Evolutionary conservation across 2,113 vertebrate species (phyloP), one percentile per base, ranked within the genome.

Genomic region (Trichechus manatus): DNA sequence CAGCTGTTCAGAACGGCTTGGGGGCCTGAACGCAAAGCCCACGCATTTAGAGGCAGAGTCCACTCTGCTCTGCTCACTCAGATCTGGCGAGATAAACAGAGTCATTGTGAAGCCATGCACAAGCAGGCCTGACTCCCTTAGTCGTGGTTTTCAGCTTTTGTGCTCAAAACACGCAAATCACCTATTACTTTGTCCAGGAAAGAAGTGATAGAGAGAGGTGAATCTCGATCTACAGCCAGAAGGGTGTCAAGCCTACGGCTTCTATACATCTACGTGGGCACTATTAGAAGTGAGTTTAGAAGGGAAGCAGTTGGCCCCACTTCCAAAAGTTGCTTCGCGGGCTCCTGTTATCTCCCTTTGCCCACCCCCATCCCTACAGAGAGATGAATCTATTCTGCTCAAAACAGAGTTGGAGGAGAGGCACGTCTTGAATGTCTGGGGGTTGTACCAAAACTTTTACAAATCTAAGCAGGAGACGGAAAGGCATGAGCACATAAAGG

Each of bases 1-100:
- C 66, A 97, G 94, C 97, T 87, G 97, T 95, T 81, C 93, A 95
- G 85, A 97, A 93, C 93, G 93, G 95, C 89, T 31, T 31, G 89
- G 97, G 90, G 95, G 20, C 87, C 82, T 91, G 97, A 97, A 97
- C 96, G 96, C 83, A 97, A 94, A 98, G 98, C 97, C 98, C 98
- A 98, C 85, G 94, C 92, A 89, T 91, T 98, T 90, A 95, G 95
- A 97, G 97, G 97, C 96, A 95, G 97, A 96, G 96, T 97, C 96
- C 78, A 94, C 98, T 96, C 97, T 78, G 92, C 64, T 97, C 87
- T 96, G 98, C 98, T 98, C 98, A 98, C 93, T 95, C 84, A 53
- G 94, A 97, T 80, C 95, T 92, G 96, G 98, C 97, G 98, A 94
- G 97, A 98, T 98, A 98, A 98, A 99, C 98, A 98, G 98, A 97